Base-by-base conservation (phyloP, 2,113 vertebrate genomes). In the Syrmaticus mikado region DNA sequence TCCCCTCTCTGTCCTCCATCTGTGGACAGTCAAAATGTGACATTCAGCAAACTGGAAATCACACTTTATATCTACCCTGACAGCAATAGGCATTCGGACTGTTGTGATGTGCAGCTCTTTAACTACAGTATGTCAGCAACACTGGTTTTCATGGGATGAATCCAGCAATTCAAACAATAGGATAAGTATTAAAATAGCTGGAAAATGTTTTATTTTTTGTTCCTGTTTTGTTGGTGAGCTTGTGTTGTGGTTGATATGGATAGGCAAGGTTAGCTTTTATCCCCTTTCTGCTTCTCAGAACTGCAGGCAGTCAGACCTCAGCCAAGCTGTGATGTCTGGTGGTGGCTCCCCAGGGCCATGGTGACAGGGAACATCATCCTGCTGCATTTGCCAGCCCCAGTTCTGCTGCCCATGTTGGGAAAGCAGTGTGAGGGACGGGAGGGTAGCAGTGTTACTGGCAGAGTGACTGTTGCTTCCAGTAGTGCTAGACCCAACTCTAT, bases 31-130 rank as follows among this genome's bases (percentile, higher is more conserved):
- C 45, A 70, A 94, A 92, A 89, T n/a, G 45, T 74, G 71, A 79
- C 80, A 93, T 77, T 84, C 81, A 89, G 74, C 77, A 95, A 95
- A 89, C 77, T 89, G 80, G 78, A 96, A 94, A 96, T 93, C 84
- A 89, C 60, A 84, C 70, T 91, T 96, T 78, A 15, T 82, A 93
- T 87, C 86, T 96, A 84, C 68, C 55, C 80, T 95, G 96, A 94
- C 89, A 96, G 93, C 62, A 74, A 14, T 30, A 93, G 81, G 81
- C 17, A 36, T 94, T 92, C 85, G 74, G 72, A 52, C 67, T 71
- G 8, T 73, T 66, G 75, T 58, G 77, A 85, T 73, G 38, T 57
- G 61, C 46, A n/a, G 50, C 18, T 85, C 50, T 85, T 88, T 64
- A 85, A 83, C 78, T 52, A 52, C 61, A 93, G 18, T 77, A 55